Evolutionary conservation across 2,797 vertebrate species (phyloP).

Genomic region (Eulemur rubriventer): DNA sequence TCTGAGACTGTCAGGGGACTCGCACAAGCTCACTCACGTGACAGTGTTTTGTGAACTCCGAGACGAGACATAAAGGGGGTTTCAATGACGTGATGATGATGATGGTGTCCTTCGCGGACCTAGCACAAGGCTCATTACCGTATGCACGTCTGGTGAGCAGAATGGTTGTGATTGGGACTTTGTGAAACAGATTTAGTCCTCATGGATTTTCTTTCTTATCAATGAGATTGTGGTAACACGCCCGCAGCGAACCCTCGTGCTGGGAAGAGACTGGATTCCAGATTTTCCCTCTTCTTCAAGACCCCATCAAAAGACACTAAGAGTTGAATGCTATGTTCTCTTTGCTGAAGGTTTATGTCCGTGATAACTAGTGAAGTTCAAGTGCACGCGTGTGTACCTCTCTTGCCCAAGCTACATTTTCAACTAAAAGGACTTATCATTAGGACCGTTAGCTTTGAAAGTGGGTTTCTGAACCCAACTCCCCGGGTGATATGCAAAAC

Average conservation of each 20-base stretch:
- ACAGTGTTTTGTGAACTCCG: not conserved
- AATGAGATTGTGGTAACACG: not conserved
- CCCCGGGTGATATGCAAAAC: not conserved
- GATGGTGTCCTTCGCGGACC: not conserved
- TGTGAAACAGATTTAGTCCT: not conserved
- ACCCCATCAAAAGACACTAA: not conserved
- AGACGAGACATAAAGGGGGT: not conserved
- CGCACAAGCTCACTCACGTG: not conserved
- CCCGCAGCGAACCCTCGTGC: not conserved
- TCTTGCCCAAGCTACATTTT: not conserved
- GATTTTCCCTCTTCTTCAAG: not conserved
- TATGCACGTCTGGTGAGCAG: not conserved
- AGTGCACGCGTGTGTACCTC: not conserved
- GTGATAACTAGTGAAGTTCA: not conserved
- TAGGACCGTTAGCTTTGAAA: not conserved
- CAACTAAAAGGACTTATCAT: not conserved
- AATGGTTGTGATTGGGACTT: not conserved
- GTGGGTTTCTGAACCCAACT: not conserved
- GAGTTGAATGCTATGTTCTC: not conserved
- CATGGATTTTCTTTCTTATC: not conserved
- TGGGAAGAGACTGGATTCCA: not conserved
- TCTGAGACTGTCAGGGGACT: not conserved
- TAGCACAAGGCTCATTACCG: not conserved
- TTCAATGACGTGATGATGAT: accelerated
- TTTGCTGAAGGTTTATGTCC: not conserved